Evolutionary conservation across 2,888 invertebrate species (phyloP).

Genomic region (Thymelicus acteon): DNA sequence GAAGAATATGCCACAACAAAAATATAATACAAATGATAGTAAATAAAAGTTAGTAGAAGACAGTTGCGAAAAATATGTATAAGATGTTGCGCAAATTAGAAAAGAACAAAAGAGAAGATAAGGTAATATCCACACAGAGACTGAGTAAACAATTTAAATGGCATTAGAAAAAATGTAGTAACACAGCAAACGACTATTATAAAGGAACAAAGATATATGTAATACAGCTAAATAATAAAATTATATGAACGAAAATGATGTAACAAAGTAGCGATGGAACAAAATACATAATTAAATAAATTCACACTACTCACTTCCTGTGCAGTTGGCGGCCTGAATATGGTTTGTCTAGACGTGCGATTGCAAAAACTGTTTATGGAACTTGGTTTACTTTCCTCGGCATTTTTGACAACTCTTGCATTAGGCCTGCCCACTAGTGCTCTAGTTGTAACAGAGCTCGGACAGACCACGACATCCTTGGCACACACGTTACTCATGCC

Average conservation of each 20-base stretch:
- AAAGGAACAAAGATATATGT: too few species aligned
- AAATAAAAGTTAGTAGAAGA: background rate
- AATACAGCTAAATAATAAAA: too few species aligned
- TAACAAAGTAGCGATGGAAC: background rate
- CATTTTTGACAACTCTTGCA: constrained; percentile 55
- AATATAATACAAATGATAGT: background rate
- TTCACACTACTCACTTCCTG: constrained; percentile 61
- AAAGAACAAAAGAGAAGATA: background rate
- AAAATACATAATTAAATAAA: background rate
- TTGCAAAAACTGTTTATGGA: constrained; percentile 53
- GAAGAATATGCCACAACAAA: too few species aligned
- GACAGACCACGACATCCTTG: constrained; percentile 17
- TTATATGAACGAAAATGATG: background rate
- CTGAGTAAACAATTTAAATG: too few species aligned
- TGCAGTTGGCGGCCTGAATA: constrained; percentile 51
- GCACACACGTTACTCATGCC: constrained; percentile 10
- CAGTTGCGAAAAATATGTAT: background rate
- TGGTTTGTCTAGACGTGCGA: constrained; percentile 41
- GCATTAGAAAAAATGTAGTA: too few species aligned
- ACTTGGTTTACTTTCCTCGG: constrained; percentile 55
- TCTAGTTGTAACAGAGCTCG: constrained; percentile 38
- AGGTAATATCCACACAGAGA: background rate
- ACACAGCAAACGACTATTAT: too few species aligned
- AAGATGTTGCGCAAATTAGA: background rate
- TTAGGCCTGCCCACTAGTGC: constrained; percentile 46